Conservation (phyloP, 2,797 vertebrate genomes). For the Mus minutoides region DNA sequence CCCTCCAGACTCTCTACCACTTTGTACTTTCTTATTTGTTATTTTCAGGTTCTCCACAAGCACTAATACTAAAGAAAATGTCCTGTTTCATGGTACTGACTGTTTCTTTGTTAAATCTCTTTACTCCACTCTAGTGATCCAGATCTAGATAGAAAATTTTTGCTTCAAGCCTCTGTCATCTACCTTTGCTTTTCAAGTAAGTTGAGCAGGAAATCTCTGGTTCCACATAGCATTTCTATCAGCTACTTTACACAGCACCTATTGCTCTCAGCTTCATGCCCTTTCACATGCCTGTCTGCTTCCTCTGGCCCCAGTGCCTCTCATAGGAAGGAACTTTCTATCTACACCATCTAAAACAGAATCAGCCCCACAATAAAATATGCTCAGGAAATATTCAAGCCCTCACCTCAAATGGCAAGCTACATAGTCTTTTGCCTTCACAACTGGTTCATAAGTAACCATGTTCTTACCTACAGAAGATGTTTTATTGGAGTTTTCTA, state of each 20-base stretch:
- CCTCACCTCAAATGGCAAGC: neutral
- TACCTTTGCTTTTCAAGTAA: neutral
- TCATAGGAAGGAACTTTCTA: neutral
- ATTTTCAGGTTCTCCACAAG: neutral
- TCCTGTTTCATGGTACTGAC: neutral
- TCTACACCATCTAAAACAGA: neutral
- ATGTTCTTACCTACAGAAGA: neutral
- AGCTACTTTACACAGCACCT: neutral
- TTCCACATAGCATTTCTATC: neutral
- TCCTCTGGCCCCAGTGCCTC: neutral
- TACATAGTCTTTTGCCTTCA: neutral
- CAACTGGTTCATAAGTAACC: neutral
- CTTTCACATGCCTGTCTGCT: neutral
- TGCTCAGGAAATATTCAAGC: neutral
- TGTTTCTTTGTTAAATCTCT: constrained; percentile 36
- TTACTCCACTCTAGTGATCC: neutral
- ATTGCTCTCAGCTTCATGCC: neutral
- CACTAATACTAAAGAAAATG: neutral
- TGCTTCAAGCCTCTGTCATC: neutral
- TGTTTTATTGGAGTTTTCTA: neutral
- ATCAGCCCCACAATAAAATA: neutral
- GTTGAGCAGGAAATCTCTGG: neutral
- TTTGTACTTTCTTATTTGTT: constrained; percentile 8
- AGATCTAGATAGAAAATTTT: neutral
- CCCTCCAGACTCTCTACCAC: constrained; percentile 54